A percentile compares a stretch with the other conserved stretches of the same genome.
These are phyloP conservation scores for Epizoanthus fatuus DNA, from an alignment of 92 coral and sea anemone genomes.

Conservation along the genomic window DNA sequence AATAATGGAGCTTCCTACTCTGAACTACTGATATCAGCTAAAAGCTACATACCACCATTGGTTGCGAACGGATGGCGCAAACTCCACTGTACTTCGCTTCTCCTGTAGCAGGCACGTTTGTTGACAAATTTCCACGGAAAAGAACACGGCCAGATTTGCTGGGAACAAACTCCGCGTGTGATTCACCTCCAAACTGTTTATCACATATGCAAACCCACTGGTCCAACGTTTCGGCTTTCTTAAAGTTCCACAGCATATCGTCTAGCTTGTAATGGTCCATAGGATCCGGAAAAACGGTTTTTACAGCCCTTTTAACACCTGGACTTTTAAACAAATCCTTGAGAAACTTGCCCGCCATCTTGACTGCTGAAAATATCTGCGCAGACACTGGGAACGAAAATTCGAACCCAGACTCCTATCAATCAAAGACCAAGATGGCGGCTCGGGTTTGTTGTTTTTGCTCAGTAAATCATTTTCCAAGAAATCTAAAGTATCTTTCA, in stretches of 20 bases:
- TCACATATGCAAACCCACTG: slow-evolving; percentile 90
- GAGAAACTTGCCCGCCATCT: slow-evolving; percentile 85
- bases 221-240: slow-evolving; percentile 70
- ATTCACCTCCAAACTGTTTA: slow-evolving; percentile 92
- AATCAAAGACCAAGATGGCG: slow-evolving; percentile 14
- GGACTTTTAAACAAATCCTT: slow-evolving; percentile 73
- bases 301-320: slow-evolving; percentile 72
- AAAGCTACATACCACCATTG: slow-evolving; percentile 74
- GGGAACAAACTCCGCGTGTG: slow-evolving; percentile 82
- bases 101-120: slow-evolving; percentile 83
- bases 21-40: neutral
- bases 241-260: slow-evolving; percentile 93
- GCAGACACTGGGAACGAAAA: slow-evolving; percentile 21
- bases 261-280: slow-evolving; percentile 85
- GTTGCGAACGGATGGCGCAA: slow-evolving; percentile 95
- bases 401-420: slow-evolving; percentile 16
- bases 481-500: neutral
- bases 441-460: slow-evolving; percentile 31
- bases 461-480: neutral
- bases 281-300: slow-evolving; percentile 87
- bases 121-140: slow-evolving; percentile 88
- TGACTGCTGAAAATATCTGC: slow-evolving; percentile 23
- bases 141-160: slow-evolving; percentile 85
- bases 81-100: slow-evolving; percentile 94
- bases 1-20: neutral